Evolutionary conservation across 37 sponge, comb jelly and placozoan species (phyloP).

Genomic region (Spongilla lacustris): DNA sequence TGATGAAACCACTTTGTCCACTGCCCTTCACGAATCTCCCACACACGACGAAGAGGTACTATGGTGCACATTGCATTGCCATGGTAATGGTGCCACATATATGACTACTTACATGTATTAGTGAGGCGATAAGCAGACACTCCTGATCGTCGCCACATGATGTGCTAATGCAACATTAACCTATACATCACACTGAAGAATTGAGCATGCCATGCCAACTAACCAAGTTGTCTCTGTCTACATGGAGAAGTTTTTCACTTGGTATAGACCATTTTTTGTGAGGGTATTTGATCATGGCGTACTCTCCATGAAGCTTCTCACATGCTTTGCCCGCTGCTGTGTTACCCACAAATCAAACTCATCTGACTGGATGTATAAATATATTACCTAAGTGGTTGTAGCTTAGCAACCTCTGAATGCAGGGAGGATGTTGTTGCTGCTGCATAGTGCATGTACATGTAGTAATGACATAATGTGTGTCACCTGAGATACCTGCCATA

Average conservation of each 20-base stretch:
- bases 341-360: neutral
- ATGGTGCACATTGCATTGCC: neutral
- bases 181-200: neutral
- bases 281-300: slow-evolving; percentile 75
- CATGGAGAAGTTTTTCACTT: slow-evolving; percentile 37
- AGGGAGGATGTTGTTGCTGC: neutral
- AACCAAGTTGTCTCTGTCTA: slow-evolving; percentile 69
- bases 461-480: neutral
- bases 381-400: neutral
- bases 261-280: slow-evolving; percentile 42
- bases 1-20: slow-evolving; percentile 56
- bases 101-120: neutral
- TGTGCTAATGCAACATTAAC: neutral
- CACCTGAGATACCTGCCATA: neutral
- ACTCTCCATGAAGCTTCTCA: slow-evolving; percentile 39
- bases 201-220: neutral
- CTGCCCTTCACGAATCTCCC: slow-evolving; percentile 76
- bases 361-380: neutral
- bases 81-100: too few species aligned
- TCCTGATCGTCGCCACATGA: neutral
- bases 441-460: neutral
- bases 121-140: neutral
- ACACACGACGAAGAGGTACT: slow-evolving; percentile 54
- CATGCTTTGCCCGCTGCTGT: neutral
- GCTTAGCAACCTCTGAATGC: neutral